Percentiles rank a stretch among this genome's conserved stretches.
Conservation (phyloP, 2,797 vertebrate species). For the Zenarchopterus dispar region DNA sequence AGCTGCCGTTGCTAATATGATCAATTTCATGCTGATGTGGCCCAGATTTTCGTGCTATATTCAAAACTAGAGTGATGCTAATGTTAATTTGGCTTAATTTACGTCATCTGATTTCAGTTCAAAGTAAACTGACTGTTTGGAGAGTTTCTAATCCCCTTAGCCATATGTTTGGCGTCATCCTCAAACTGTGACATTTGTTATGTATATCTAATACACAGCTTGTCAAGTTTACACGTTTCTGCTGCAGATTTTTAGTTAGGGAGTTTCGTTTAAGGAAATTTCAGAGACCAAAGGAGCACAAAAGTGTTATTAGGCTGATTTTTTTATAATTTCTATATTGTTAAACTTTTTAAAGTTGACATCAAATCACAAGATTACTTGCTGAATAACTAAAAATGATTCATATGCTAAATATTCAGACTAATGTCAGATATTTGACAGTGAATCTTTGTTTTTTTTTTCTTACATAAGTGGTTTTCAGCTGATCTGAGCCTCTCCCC, state of each 20-base stretch:
- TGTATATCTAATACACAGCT: background rate
- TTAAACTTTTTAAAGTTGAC: no score
- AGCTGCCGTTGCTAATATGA: conserved; percentile 63
- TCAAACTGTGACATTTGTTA: conserved; percentile 13
- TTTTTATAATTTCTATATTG: no score
- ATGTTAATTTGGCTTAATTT: no score
- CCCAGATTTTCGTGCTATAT: conserved; percentile 38
- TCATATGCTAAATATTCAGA: background rate
- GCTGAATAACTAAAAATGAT: background rate
- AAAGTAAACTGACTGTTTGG: background rate
- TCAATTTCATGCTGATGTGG: conserved; percentile 54
- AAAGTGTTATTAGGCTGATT: no score
- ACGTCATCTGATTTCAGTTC: no score
- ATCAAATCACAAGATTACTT: background rate
- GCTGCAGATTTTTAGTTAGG: conserved; percentile 3
- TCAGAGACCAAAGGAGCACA: no score
- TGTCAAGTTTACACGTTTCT: conserved; percentile 2
- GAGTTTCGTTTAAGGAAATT: no score
- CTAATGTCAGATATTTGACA: background rate
- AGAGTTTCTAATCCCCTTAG: conserved; percentile 7
- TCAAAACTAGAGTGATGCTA: no score
- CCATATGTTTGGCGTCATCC: conserved; percentile 23
- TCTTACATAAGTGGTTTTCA: background rate
- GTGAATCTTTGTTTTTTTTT: background rate
- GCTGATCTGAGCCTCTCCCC: no score